Percentiles rank a stretch among this genome's conserved stretches.
Conservation (phyloP, 1,140 invertebrate genomes). For the Paracyclopina nana region DNA sequence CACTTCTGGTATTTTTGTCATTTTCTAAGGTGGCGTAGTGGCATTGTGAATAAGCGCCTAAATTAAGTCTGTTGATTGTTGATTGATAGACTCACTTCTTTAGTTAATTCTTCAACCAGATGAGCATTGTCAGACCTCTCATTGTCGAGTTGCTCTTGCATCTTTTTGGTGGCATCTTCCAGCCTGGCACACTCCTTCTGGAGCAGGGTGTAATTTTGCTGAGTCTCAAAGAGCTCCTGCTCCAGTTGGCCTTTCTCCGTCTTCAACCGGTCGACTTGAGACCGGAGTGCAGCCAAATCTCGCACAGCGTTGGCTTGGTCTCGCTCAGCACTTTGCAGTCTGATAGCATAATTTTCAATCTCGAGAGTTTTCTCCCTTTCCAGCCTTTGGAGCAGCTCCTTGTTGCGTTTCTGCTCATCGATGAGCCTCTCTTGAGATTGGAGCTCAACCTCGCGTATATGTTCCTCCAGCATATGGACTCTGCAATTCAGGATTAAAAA, state of each 20-base stretch:
- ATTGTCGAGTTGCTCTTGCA: constrained; percentile 32
- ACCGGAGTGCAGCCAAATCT: constrained; percentile 39
- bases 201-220: constrained; percentile 31
- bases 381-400: constrained; percentile 52
- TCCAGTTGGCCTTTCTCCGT: constrained; percentile 31
- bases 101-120: constrained; percentile 20
- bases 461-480: constrained; percentile 76
- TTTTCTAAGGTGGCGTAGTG: too few species aligned
- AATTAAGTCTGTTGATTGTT: too few species aligned
- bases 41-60: too few species aligned
- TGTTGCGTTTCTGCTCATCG: constrained; percentile 60
- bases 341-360: constrained; percentile 45
- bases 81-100: constrained; percentile 7
- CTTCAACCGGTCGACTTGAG: constrained; percentile 35
- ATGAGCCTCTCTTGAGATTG: constrained; percentile 48
- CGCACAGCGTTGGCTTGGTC: constrained; percentile 53
- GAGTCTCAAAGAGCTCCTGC: constrained; percentile 35
- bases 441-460: constrained; percentile 61
- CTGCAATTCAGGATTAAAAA: too few species aligned
- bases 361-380: constrained; percentile 69
- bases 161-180: constrained; percentile 35
- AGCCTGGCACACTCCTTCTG: constrained; percentile 33
- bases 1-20: too few species aligned
- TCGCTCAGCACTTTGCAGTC: constrained; percentile 52
- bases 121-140: constrained; percentile 26